Evolutionary conservation across 2,888 invertebrate genomes (phyloP), one percentile per base, ranked within the genome.

Genomic region (Busseola fusca): DNA sequence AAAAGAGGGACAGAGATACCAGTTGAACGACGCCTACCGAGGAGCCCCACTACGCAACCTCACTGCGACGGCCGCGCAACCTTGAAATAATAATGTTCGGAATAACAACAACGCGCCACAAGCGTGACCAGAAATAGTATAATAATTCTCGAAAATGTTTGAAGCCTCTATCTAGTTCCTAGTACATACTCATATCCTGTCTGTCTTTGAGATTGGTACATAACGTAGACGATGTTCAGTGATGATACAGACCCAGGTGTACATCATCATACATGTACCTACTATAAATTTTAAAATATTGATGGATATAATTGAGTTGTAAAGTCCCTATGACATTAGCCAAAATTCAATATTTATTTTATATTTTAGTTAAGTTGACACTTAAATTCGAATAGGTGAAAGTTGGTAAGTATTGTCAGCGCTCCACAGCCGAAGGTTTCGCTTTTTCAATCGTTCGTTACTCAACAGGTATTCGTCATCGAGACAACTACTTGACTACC

Each of bases 21-120:
- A 92, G 91, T 91, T 87, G 91, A 92, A 91, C 93, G 92, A 92
- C 94, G 95, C 94, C 94, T 93, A 93, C 92, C 93, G 95, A 93
- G 94, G 95, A 95, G 95, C 94, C 95, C 94, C 95, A 94, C 95
- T 93, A 93, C 94, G 94, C 94, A 95, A 95, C 94, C 93, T 94
- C 93, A 94, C 93, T 92, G 95, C 94, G 95, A 92, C 95, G 94
- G 93, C 94, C 93, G 93, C 91, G 92, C 95, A 95, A 95, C 95
- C 95, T 95, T 95, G 95, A 95, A 95, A 95, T 95, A 95, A 95
- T 95, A 95, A 95, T 95, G 95, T 94, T 93, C 94, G 92, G 95
- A 94, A 95, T 95, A 95, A 93, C 93, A 93, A 95, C 95, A 95
- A 94, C 94, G 95, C 93, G 94, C 94, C 93, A 93, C 93, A 94